phyloP scores from a whole-genome alignment of 1,140 invertebrate species.

The Phortica variegata region DNA sequence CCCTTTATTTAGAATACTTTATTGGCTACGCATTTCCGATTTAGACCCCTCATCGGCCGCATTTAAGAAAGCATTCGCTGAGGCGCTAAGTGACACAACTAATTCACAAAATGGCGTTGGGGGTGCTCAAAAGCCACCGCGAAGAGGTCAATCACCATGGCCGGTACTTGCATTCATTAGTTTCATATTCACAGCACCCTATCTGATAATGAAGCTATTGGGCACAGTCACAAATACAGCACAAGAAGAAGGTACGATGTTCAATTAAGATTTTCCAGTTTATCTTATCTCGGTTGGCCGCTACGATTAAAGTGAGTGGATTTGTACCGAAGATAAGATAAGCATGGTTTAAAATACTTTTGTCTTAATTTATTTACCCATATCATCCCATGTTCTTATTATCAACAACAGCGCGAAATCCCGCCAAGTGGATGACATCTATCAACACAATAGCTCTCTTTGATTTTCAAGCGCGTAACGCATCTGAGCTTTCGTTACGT shows the following conservation, averaged over 20 bases:
- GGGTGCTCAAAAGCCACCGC: slow-evolving; percentile 21
- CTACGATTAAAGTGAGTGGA: slow-evolving; percentile 23
- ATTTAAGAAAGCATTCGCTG: slow-evolving; percentile 64
- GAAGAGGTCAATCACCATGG: slow-evolving; percentile 62
- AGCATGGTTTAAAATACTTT: slow-evolving; percentile 20
- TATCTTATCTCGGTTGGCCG: slow-evolving; percentile 39
- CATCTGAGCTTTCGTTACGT: slow-evolving; percentile 76
- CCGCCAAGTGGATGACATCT: slow-evolving; percentile 70
- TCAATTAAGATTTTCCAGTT: slow-evolving; percentile 46
- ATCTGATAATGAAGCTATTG: slow-evolving; percentile 85
- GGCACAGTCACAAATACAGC: slow-evolving; percentile 62
- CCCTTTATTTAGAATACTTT: slow-evolving; percentile 38
- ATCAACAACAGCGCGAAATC: slow-evolving; percentile 62
- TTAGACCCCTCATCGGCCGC: slow-evolving; percentile 56
- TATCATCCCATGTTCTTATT: slow-evolving; percentile 1
- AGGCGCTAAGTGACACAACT: slow-evolving; percentile 56
- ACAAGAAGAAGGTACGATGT: slow-evolving; percentile 60
- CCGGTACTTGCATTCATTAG: slow-evolving; percentile 80
- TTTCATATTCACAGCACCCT: slow-evolving; percentile 85
- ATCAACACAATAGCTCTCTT: slow-evolving; percentile 73
- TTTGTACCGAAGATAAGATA: slow-evolving; percentile 30
- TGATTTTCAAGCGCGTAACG: slow-evolving; percentile 71
- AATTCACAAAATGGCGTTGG: slow-evolving; percentile 16
- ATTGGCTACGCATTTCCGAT: slow-evolving; percentile 46
- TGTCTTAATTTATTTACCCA: slow-evolving; percentile 5